These are phyloP conservation scores for Saccostrea glomerata DNA, from an alignment of 1,140 invertebrate genomes.

Conservation along the genomic window DNA sequence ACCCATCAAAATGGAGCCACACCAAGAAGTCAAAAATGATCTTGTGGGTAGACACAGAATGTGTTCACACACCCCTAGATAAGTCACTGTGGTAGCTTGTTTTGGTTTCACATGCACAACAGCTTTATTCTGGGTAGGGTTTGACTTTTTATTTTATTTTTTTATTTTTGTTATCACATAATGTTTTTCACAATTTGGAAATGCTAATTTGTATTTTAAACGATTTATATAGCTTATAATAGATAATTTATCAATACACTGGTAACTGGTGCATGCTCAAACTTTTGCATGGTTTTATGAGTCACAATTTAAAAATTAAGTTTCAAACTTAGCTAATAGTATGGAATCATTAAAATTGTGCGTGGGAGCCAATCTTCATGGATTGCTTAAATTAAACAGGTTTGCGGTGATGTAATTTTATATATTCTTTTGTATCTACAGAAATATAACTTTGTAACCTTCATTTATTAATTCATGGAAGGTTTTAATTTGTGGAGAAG, in stretches of 20 bases:
- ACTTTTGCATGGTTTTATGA: background rate
- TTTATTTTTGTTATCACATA: background rate
- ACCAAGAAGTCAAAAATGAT: background rate
- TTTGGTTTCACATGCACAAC: background rate
- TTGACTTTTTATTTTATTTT: background rate
- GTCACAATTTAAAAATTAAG: background rate
- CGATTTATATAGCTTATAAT: background rate
- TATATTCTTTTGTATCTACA: no score
- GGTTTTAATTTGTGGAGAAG: no score
- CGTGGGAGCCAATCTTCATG: no score
- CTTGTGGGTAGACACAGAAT: constrained; percentile 1
- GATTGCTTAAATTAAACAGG: no score
- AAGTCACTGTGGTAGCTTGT: background rate
- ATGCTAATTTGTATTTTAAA: background rate
- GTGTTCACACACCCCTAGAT: background rate
- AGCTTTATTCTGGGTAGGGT: background rate
- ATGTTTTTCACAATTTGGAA: no score
- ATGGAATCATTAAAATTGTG: no score
- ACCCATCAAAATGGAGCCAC: constrained; percentile 3
- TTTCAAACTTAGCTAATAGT: no score
- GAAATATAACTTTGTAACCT: no score
- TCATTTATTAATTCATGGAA: no score
- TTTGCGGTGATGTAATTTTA: no score
- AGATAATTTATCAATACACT: background rate
- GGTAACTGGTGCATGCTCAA: constrained; percentile 1